Base-by-base conservation (phyloP, 2,113 vertebrate species). In the Garra rufa region DNA sequence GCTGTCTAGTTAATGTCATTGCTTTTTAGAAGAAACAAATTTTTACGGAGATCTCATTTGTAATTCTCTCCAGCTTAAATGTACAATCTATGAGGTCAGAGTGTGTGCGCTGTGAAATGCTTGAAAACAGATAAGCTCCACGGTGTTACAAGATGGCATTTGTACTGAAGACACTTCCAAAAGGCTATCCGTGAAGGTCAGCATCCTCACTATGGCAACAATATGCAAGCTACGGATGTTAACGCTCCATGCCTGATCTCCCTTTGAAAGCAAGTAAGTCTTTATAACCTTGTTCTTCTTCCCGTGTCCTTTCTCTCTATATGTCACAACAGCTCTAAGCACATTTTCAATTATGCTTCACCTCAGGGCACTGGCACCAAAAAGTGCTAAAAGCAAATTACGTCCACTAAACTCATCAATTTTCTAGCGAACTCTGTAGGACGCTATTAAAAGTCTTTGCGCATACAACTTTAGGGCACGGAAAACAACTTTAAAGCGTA, bases 181-280 rank as follows among this genome's bases (percentile, higher is more conserved):
- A 79, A 79, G 38, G 38, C 24, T 63, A 44, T 28, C 34, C 9
- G 5, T 80, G 57, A 80, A 80, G 77, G 67, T 55, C 69, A 76
- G 61, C 59, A 55, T 57, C 43, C 65, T 85, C 70, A 26, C 55
- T 67, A 83, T 69, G 57, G 80, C 79, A 75, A 85, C 63, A 9
- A 9, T 63, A 67, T 70, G 77, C 71, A 84, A 43, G 83, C 76
- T 34, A 70, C 17, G 11, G 57, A 46, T 30, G 59, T 65, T 67
- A 67, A 9, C 41, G 3, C 59, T 67, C 26, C 59, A 28, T 50
- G 26, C 43, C 17, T 19, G 78, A 84, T 82, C 65, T 87, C 70
- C 26, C 19, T 28, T 30, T 63, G 11, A 43, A 26, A 83, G 43
- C 73, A 9, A 8, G 6, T 17, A 5, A 4, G 5, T 43, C 70